Base-by-base conservation (phyloP, 1,140 invertebrate species). In the Tetramorium parvispinum region DNA sequence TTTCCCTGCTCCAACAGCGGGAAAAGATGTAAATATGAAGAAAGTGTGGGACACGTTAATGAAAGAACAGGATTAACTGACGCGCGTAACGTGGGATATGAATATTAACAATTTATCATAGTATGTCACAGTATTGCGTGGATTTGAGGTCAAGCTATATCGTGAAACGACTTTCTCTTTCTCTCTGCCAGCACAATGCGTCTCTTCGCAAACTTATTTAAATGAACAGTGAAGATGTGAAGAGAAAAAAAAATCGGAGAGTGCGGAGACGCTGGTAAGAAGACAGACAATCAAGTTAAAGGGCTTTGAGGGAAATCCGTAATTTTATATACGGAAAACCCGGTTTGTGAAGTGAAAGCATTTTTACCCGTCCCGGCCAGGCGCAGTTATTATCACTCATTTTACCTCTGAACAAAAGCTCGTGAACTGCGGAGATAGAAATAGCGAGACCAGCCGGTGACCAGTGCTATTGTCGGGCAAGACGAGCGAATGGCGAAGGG, bases 371-470 rank as follows among this genome's bases (percentile, higher is more conserved):
- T 68, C 87, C 83, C 75, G 59, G 43, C 63, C 85, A 73, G 87
- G 49, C 65, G 70, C 65, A 75, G 71, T 89, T 85, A 88, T 89
- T 89, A 89, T 89, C 88, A 85, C 53, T 70, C n/a, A 85, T 68
- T 83, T 86, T 86, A 16, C 55, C 51, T 76, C 55, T 66, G 88
- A 87, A 89, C 85, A 89, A 89, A 89, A 78, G 88, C 77, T 77
- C 65, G 75, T 37, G 73, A 89, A 82, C 24, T 55, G 70, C 71
- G n/a, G 61, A 61, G 55, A 53, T 55, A 85, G 82, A 83, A 83
- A 75, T 75, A 83, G 79, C 68, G 40, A 59, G 51, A 40, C 68
- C 66, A 40, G 13, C 43, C 51, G n/a, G 68, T 83, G 79, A 73
- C 66, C 68, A 70, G 21, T n/a, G 79, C 66, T 46, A 82, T 82